Evolutionary conservation across 35 echinoderm and acorn worm species (phyloP).

Genomic region (Patiria miniata): DNA sequence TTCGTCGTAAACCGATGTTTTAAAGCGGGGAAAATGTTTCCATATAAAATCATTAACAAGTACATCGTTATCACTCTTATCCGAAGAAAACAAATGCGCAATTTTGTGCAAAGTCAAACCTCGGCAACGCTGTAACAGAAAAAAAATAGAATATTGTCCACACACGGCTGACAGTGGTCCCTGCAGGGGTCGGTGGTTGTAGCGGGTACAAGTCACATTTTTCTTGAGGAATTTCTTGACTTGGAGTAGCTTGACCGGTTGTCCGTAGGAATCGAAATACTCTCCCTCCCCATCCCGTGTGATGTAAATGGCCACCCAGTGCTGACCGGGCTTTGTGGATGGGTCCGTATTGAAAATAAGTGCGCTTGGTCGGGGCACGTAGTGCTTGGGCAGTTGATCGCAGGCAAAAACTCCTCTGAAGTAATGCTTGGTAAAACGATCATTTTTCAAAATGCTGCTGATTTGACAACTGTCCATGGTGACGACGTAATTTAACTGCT

Average conservation of each 20-base stretch:
- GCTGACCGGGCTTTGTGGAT: neutral
- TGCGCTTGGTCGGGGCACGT: neutral
- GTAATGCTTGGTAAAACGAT: neutral
- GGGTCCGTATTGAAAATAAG: slow-evolving; percentile 43
- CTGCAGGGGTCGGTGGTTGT: neutral
- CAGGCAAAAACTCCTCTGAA: slow-evolving; percentile 56
- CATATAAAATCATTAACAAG: slow-evolving; percentile 26
- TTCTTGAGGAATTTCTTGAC: slow-evolving; percentile 2
- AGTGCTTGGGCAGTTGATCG: slow-evolving; percentile 22
- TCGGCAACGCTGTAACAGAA: slow-evolving; percentile 22
- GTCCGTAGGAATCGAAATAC: slow-evolving; percentile 45
- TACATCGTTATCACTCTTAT: neutral
- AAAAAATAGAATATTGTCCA: slow-evolving; percentile 47
- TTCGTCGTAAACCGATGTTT: neutral
- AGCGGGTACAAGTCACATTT: neutral
- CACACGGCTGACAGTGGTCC: slow-evolving; percentile 26
- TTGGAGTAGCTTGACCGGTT: neutral
- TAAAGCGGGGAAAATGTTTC: neutral
- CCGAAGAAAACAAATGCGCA: neutral
- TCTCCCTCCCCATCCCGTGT: neutral
- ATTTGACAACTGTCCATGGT: slow-evolving; percentile 55
- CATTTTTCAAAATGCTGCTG: neutral
- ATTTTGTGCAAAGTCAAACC: neutral
- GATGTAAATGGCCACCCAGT: slow-evolving; percentile 61
- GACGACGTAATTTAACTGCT: neutral